Conservation (phyloP, 2,888 invertebrate genomes). For the Tetanocera ferruginea region DNA sequence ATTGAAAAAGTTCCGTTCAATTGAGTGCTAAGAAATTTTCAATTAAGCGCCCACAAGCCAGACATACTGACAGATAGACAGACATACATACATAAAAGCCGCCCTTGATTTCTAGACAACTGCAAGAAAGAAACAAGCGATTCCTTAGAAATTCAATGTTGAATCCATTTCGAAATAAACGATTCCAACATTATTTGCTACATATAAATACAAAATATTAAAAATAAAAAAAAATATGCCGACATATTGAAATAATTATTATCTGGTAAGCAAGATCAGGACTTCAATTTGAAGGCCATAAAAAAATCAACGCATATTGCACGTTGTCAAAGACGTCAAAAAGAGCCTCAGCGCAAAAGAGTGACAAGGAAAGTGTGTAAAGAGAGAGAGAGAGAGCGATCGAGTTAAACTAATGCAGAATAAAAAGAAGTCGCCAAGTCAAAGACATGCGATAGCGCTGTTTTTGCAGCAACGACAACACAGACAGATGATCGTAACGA, state of each 20-base stretch:
- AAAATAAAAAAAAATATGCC: constrained; percentile 17
- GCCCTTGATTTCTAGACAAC: constrained; percentile 36
- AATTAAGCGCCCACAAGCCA: constrained; percentile 26
- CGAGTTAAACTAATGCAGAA: not conserved
- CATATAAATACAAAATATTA: constrained; percentile 16
- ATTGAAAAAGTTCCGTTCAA: constrained; percentile 28
- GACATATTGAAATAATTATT: constrained; percentile 68
- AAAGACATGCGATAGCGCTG: constrained; percentile 23
- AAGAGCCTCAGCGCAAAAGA: not conserved
- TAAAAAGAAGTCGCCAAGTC: constrained; percentile 26
- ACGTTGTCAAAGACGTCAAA: constrained; percentile 62
- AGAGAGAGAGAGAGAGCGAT: not conserved
- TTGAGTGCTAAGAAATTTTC: constrained; percentile 30
- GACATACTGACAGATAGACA: not conserved
- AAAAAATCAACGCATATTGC: constrained; percentile 67
- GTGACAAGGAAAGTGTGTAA: not conserved
- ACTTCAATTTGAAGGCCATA: constrained; percentile 66
- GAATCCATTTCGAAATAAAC: not conserved
- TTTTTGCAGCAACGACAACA: not conserved
- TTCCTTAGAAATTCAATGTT: constrained; percentile 61
- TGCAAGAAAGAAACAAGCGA: constrained; percentile 40
- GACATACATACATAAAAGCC: not conserved
- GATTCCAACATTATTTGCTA: too few species aligned
- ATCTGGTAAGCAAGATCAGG: constrained; percentile 64
- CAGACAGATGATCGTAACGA: constrained; percentile 1